Percentiles rank a stretch among this genome's conserved stretches.
Conservation (phyloP, 2,113 vertebrate species). For the Nothocercus julius region DNA sequence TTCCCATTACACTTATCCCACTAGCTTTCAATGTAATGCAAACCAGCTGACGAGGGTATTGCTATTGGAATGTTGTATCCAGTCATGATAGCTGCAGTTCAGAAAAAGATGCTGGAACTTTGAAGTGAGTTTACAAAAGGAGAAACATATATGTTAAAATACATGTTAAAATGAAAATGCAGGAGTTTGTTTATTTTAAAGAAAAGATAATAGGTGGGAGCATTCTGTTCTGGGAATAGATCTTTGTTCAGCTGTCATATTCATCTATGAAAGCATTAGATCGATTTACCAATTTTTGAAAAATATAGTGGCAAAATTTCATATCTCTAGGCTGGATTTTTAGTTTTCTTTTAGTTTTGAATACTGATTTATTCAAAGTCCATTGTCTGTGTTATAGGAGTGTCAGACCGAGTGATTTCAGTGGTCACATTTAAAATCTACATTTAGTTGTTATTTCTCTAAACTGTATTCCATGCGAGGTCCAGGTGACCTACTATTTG, state of each 20-base stretch:
- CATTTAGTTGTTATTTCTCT: neutral
- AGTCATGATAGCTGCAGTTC: neutral
- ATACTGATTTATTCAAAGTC: neutral
- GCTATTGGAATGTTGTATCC: neutral
- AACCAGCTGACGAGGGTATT: neutral
- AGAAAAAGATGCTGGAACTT: neutral
- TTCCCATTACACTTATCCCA: neutral
- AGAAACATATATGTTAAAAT: neutral
- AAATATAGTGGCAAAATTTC: neutral
- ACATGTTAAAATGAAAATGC: neutral
- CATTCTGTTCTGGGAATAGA: neutral
- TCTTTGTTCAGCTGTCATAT: neutral
- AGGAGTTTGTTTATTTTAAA: neutral
- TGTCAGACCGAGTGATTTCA: neutral
- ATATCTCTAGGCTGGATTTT: neutral
- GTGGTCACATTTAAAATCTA: neutral
- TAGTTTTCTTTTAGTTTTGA: neutral
- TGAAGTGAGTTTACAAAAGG: neutral
- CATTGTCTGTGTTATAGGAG: neutral
- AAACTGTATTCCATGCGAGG: neutral
- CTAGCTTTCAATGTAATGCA: accelerated
- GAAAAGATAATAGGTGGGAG: neutral
- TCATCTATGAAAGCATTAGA: neutral
- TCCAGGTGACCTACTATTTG: neutral
- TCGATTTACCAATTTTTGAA: neutral